Base-by-base conservation (phyloP, 2,113 vertebrate species). In the Chionis minor region DNA sequence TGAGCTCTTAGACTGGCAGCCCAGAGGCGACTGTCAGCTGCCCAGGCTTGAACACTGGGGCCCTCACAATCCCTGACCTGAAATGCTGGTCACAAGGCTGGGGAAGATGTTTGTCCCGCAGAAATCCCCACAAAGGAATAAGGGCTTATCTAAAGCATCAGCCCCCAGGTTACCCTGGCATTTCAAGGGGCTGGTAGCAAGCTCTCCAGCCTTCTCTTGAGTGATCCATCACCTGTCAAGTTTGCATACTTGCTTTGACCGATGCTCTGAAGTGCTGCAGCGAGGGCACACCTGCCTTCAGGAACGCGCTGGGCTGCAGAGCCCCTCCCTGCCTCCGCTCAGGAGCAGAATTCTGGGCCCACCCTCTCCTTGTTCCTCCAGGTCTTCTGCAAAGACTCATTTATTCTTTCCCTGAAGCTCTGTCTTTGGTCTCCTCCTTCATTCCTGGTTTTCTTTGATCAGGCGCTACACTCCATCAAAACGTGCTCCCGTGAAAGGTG, bases 391-490 rank as follows among this genome's bases (percentile, higher is more conserved):
- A 73, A 71, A 94, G 81, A 42, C 71, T 94, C 73, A 77, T 97
- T 97, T 94, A 95, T 95, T 96, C 87, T 69, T 95, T 47, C 97
- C 97, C 86, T 21, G 86, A 69, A 96, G 94, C 92, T 90, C 73
- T 14, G 38, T 92, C 94, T 96, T 88, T 88, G 93, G 84, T 92
- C 94, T 97, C 61, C 88, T 74, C 79, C 95, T 83, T 79, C 92
- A 94, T 94, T 86, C 91, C 90, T 81, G 47, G 79, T 82, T 61
- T 62, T 13, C 91, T 96, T 90, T 94, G 87, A 86, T 92, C 89
- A 87, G 91, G 69, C 23, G 4, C 81, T 88, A 59, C 54, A 45
- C 86, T 95, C 94, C 84, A 86, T 95, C 94, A 85, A 93, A 66
- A 75, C 55, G 35, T 12, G 54, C 88, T 92, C 56, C 51, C 26